Percentiles rank a stretch among this genome's conserved stretches.
Conservation (phyloP, 2,888 invertebrate species). For the Rhyacophila evoluta region DNA sequence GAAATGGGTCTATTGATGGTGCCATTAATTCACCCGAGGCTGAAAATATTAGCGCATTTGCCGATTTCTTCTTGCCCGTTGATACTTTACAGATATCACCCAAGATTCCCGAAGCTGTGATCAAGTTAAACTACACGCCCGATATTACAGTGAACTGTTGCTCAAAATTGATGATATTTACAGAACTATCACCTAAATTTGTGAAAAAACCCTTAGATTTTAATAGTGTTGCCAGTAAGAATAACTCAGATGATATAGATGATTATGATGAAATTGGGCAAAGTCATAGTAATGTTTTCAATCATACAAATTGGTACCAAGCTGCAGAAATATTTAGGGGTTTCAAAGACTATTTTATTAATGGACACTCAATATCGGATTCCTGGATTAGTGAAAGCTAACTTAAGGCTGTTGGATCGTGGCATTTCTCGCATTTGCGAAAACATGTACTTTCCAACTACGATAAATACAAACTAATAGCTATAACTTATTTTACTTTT, state of each 20-base stretch:
- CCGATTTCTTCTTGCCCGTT: conserved; percentile 62
- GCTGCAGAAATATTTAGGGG: conserved; percentile 70
- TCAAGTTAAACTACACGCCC: conserved; percentile 61
- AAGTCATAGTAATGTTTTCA: conserved; percentile 56
- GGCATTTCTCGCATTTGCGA: too few relatives aligned
- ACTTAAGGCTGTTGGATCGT: not conserved
- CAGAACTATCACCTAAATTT: conserved; percentile 57
- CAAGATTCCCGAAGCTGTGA: conserved; percentile 59
- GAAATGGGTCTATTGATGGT: conserved; percentile 57
- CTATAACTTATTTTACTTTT: too few relatives aligned
- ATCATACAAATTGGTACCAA: conserved; percentile 66
- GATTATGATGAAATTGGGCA: conserved; percentile 58
- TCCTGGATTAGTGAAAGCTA: conserved; percentile 61
- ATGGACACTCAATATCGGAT: conserved; percentile 70
- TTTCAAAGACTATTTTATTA: conserved; percentile 70
- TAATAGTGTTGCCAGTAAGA: conserved; percentile 57
- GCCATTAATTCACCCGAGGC: conserved; percentile 43
- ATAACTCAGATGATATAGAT: conserved; percentile 55
- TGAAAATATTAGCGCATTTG: conserved; percentile 28
- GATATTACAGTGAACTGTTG: conserved; percentile 61
- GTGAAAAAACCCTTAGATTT: not conserved
- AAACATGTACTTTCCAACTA: too few relatives aligned
- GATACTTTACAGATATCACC: conserved; percentile 63
- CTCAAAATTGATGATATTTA: conserved; percentile 64
- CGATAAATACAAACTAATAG: too few relatives aligned